Base-by-base conservation (phyloP, 2,888 invertebrate genomes). In the Campoletis raptor region DNA sequence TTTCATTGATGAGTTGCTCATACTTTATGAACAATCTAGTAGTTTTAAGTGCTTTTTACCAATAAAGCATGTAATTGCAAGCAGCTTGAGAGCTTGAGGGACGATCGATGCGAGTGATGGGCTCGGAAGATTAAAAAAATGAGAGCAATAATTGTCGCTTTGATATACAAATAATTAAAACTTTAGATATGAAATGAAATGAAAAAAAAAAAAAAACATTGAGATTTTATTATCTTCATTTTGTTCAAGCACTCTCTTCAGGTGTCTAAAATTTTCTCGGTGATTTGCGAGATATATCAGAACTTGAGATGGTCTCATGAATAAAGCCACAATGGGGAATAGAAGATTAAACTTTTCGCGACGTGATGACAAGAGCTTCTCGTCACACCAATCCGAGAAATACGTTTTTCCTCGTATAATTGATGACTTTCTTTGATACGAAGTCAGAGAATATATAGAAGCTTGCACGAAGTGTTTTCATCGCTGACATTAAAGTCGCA, bases 351-450 rank as follows among this genome's bases (percentile, higher is more conserved):
- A 80, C 42, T 81, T 73, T 81, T 73, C 66, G 61, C 36, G 72
- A 73, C 70, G 52, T 30, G 57, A 82, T 78, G 48, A 52, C 57
- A 76, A 72, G 61, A 70, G 21, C 42, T 10, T 36, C 80, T 81
- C 77, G 67, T 81, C 81, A 21, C 52, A 45, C 66, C 61, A 73
- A 81, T 81, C 45, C 83, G 24, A 42, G 54, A 83, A 73, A 70
- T 61, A 81, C 67, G 15, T 83, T 86, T 86, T 69, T 57, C 78
- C 52, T 72, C 72, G 69, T 81, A 86, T 86, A 86, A 86, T 86
- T 83, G 83, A 83, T 86, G 83, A 80, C 73, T 72, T 83, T 77
- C 83, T 86, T 83, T 81, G 78, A 86, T 80, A 86, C 80, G 67
- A 66, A 74, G 72, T 61, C 30, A 21, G 30, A 30, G 18, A 61